Evolutionary conservation across 2,888 invertebrate genomes (phyloP).

Genomic region (Axea sp.): DNA sequence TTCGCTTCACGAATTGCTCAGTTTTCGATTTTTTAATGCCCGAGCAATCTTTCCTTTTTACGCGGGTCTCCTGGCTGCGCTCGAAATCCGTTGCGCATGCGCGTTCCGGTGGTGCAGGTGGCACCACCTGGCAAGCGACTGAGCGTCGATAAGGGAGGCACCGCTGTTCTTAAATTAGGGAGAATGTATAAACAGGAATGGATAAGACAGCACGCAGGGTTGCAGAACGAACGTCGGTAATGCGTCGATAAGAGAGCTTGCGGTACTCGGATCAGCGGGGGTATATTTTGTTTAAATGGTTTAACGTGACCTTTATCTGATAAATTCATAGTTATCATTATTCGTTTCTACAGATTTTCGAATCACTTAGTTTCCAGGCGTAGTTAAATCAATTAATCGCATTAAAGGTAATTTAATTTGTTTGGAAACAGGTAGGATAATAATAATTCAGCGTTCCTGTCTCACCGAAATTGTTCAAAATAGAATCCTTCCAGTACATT

Average conservation of each 20-base stretch:
- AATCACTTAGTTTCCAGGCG: too few relatives aligned
- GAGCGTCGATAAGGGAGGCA: conserved; percentile 13
- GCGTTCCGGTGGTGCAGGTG: conserved; percentile 64
- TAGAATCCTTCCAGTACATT: too few relatives aligned
- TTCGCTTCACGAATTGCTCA: background rate
- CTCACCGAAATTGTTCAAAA: too few relatives aligned
- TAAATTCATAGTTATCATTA: too few relatives aligned
- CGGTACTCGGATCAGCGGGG: too few relatives aligned
- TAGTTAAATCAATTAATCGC: too few relatives aligned
- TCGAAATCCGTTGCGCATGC: conserved; percentile 76
- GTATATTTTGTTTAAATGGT: too few relatives aligned
- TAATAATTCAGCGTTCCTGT: too few relatives aligned
- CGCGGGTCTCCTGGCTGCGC: conserved; percentile 63
- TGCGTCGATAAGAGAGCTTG: background rate
- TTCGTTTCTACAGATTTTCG: too few relatives aligned
- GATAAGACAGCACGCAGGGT: conserved; percentile 13
- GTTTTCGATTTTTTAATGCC: conserved; percentile 10
- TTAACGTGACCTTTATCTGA: too few relatives aligned
- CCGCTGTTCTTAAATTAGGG: background rate
- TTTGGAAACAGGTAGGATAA: too few relatives aligned
- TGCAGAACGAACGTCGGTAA: background rate
- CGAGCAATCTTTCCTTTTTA: conserved; percentile 9
- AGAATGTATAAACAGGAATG: conserved; percentile 9
- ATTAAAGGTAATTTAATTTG: too few relatives aligned
- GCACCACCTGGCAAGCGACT: conserved; percentile 23